Evolutionary conservation across 2,797 vertebrate species (phyloP).

Genomic region (Tenualosa thibaudeaui): DNA sequence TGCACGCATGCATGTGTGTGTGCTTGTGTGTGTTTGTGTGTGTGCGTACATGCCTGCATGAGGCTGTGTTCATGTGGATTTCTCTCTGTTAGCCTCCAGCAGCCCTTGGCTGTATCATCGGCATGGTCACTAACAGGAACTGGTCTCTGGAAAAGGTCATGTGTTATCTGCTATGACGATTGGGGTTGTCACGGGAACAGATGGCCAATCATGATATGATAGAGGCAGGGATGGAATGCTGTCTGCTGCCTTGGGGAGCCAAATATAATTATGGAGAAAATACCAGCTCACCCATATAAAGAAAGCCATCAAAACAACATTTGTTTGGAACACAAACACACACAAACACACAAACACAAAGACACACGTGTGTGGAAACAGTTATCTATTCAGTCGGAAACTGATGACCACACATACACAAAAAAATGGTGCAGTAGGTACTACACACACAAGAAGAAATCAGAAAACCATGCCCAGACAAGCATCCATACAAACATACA

Average conservation of each 20-base stretch:
- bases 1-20: not conserved
- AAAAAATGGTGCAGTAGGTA: too few relatives aligned
- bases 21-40: constrained; percentile 16
- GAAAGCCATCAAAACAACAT: constrained; percentile 21
- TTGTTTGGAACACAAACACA: constrained; percentile 21
- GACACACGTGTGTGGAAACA: not conserved
- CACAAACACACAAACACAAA: constrained; percentile 29
- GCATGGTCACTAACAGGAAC: constrained; percentile 40
- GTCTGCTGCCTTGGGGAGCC: constrained; percentile 22
- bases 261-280: constrained; percentile 30
- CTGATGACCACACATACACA: not conserved
- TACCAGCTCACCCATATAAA: constrained; percentile 7
- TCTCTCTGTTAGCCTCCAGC: not conserved
- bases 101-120: not conserved
- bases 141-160: constrained; percentile 44
- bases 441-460: not conserved
- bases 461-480: not conserved
- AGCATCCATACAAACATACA: not conserved
- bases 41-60: constrained; percentile 9
- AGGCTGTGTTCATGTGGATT: not conserved
- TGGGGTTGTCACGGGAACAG: constrained; percentile 43
- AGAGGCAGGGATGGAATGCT: constrained; percentile 33
- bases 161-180: constrained; percentile 41
- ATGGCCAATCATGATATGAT: constrained; percentile 42
- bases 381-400: not conserved